Evolutionary conservation across 2,888 invertebrate genomes (phyloP), one percentile per base, ranked within the genome.

Genomic region (Leptinotarsa tumamoca): DNA sequence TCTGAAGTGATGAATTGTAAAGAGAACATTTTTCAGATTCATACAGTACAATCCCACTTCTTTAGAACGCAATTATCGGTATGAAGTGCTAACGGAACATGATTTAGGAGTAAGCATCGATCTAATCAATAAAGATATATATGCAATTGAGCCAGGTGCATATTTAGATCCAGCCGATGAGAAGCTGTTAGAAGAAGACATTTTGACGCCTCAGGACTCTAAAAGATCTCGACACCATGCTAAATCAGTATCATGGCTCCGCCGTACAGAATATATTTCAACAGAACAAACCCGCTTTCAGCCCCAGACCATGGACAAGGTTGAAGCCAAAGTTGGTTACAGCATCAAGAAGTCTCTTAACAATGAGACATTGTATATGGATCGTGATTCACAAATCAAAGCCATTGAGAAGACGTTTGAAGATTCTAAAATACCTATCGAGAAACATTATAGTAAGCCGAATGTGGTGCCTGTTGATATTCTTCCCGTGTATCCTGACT

Each of bases 241-340:
- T 2, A 95, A 96, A 81, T 96, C 95, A 86, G 99, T 99, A 1
- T 98, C 99, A 0, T 99, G 99, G 99, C 91, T 99, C 87, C 93
- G 99, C 71, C 94, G 98, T 82, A 99, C 99, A 0, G 99, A 99
- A 88, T 99, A 99, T 86, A 99, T 99, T 85, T 98, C 98, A 4
- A 98, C 99, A 56, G 99, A 99, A 89, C 98, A 97, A 88, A 99
- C 98, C 23, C 92, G 99, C 79, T 99, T 98, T 89, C 98, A 98
- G 87, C 97, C 98, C 21, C 96, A 96, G 87, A 95, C 96, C 81
- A 95, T 96, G 92, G 98, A 99, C 86, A 98, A 98, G 91, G 97
- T 98, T 87, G 99, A 99, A 91, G 98, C 98, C 0, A 99, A 98
- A 92, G 98, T 99, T 74, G 99, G 99, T 86, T 99, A 96, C 89